phyloP scores from a whole-genome alignment of 37 sponge, comb jelly and placozoan species.

The Agelas oroides region DNA sequence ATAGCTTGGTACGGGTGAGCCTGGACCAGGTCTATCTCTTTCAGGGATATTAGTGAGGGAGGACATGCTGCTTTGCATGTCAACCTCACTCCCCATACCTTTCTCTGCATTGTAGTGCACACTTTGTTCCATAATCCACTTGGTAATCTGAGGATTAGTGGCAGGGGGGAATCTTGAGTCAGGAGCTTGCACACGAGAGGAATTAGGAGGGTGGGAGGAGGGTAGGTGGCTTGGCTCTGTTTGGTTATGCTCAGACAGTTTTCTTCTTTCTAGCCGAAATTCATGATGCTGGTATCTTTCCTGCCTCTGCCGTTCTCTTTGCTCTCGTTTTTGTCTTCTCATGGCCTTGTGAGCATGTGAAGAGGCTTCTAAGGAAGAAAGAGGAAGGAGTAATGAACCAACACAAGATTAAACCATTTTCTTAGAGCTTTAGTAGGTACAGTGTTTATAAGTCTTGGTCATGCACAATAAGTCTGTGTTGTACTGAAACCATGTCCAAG shows the following conservation, averaged over 20 bases:
- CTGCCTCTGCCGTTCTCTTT: conserved; percentile 23
- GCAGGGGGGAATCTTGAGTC: conserved; percentile 1
- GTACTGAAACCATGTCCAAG: too few relatives aligned
- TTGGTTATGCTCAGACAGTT: background rate
- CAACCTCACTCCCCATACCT: conserved; percentile 11
- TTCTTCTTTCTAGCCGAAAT: conserved; percentile 22
- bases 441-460: too few relatives aligned
- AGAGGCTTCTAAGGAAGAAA: background rate
- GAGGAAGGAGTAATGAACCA: background rate
- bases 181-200: background rate
- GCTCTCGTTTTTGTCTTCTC: conserved; percentile 39
- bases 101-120: background rate
- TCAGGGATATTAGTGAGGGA: conserved; percentile 45
- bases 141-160: conserved; percentile 52
- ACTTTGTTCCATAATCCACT: conserved; percentile 63
- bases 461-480: too few relatives aligned
- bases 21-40: conserved; percentile 8
- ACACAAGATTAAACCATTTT: background rate
- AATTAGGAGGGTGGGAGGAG: background rate
- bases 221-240: too few relatives aligned
- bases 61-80: conserved; percentile 16
- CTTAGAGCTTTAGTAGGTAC: background rate
- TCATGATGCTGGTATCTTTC: conserved; percentile 11
- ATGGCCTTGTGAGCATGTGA: conserved; percentile 57
- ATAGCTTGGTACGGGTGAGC: background rate